A percentile compares a stretch with the other conserved stretches of the same genome.
These are phyloP conservation scores for Anarhynchus alexandrinus DNA, from an alignment of 2,113 vertebrate species.

Conservation along the genomic window DNA sequence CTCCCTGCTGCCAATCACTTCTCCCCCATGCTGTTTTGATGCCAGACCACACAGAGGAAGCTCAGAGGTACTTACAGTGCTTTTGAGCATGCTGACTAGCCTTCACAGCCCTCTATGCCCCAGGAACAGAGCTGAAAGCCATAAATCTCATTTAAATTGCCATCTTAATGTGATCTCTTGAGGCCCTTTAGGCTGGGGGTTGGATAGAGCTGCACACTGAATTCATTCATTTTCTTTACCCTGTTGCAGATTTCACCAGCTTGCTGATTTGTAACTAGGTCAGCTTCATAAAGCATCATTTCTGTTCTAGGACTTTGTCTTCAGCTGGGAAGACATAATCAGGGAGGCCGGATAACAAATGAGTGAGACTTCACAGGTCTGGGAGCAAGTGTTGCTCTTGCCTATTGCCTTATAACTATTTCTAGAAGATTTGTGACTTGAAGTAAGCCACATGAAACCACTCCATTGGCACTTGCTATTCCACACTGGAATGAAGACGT, in stretches of 20 bases:
- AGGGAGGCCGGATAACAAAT: background rate
- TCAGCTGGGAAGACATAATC: background rate
- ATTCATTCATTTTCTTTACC: slow-evolving; percentile 1
- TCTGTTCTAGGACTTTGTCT: background rate
- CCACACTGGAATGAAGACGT: background rate
- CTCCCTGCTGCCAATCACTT: background rate
- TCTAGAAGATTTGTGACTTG: background rate
- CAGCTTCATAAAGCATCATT: background rate
- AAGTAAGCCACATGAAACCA: background rate
- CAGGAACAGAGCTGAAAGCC: background rate
- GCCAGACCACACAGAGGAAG: background rate
- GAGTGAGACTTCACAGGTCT: background rate
- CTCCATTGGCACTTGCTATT: background rate
- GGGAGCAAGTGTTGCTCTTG: background rate
- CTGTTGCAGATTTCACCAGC: background rate
- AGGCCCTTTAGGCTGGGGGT: background rate
- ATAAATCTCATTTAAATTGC: slow-evolving; percentile 7
- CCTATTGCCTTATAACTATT: background rate
- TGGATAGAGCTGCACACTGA: background rate
- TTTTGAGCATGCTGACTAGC: background rate
- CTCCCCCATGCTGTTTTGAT: background rate
- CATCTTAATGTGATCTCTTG: background rate
- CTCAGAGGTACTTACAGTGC: background rate
- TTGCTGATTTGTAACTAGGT: slow-evolving; percentile 12
- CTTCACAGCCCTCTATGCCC: background rate